A percentile compares a stretch with the other conserved stretches of the same genome.
These are phyloP conservation scores for Philonicus albiceps DNA, from an alignment of 2,888 invertebrate species.

Conservation along the genomic window DNA sequence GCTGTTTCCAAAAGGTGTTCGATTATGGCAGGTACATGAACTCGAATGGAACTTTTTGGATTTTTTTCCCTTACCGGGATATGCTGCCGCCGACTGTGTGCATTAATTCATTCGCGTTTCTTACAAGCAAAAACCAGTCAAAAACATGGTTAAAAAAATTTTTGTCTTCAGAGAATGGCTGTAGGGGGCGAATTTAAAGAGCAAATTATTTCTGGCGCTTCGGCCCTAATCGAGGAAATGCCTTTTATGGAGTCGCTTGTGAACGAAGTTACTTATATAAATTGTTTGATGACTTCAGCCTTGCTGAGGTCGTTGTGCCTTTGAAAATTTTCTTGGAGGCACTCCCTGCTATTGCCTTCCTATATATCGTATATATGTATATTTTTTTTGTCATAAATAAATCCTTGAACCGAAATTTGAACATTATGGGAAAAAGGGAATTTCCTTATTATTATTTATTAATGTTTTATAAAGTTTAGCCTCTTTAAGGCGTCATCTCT, in stretches of 20 bases:
- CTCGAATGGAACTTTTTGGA: not conserved
- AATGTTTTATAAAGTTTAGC: no score
- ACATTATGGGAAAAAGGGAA: not conserved
- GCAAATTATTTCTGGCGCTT: not conserved
- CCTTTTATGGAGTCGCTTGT: not conserved
- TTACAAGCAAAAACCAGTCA: not conserved
- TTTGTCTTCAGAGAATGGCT: not conserved
- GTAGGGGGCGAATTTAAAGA: not conserved
- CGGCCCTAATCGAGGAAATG: not conserved
- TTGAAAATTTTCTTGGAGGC: not conserved
- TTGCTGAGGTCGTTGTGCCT: not conserved
- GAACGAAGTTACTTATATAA: not conserved
- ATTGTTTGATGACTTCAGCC: not conserved
- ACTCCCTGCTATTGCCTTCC: not conserved
- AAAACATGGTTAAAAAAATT: not conserved
- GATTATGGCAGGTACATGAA: constrained; percentile 13
- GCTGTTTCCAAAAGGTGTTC: not conserved
- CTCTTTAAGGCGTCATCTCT: no score
- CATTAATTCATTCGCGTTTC: not conserved
- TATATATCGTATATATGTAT: no score
- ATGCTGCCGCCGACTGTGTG: not conserved
- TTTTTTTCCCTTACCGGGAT: not conserved
- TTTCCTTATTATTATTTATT: no score
- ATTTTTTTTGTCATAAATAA: not conserved
- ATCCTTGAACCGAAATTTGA: not conserved